These are phyloP conservation scores for Miichthys miiuy DNA, from an alignment of 2,797 vertebrate genomes.

Conservation along the genomic window DNA sequence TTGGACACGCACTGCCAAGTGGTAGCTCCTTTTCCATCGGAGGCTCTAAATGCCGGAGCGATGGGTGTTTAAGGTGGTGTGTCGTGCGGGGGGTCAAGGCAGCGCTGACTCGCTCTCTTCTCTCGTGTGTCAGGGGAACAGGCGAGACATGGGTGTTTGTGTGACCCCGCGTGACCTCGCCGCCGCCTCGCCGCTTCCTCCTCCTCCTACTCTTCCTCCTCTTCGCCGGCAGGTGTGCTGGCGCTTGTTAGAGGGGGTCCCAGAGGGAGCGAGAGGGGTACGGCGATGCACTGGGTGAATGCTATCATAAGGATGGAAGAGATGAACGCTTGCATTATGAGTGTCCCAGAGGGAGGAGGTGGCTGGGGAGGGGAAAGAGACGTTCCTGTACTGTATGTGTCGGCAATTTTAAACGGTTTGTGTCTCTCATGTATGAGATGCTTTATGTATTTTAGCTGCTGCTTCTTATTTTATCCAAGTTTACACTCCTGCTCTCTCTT, in stretches of 20 bases:
- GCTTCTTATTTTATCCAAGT: not conserved
- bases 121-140: conserved; percentile 63
- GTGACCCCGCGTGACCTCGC: conserved; percentile 53
- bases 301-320: conserved; percentile 44
- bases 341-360: conserved; percentile 49
- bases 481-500: not conserved
- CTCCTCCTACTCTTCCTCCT: not conserved
- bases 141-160: conserved; percentile 74
- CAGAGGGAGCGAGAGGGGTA: conserved; percentile 47
- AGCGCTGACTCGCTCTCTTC: conserved; percentile 43
- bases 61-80: conserved; percentile 62
- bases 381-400: not conserved
- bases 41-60: conserved; percentile 65
- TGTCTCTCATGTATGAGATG: not conserved
- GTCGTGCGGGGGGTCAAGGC: conserved; percentile 56
- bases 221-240: conserved; percentile 57
- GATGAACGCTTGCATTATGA: conserved; percentile 51
- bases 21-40: conserved; percentile 30
- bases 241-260: conserved; percentile 76
- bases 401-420: not conserved
- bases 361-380: not conserved
- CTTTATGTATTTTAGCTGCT: not conserved
- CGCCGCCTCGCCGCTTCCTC: not conserved
- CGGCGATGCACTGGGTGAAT: conserved; percentile 32
- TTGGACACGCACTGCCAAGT: conserved; percentile 49